Percentiles rank a stretch among this genome's conserved stretches.
Conservation (phyloP, 2,888 invertebrate species). For the Eucriotettix oculatus region DNA sequence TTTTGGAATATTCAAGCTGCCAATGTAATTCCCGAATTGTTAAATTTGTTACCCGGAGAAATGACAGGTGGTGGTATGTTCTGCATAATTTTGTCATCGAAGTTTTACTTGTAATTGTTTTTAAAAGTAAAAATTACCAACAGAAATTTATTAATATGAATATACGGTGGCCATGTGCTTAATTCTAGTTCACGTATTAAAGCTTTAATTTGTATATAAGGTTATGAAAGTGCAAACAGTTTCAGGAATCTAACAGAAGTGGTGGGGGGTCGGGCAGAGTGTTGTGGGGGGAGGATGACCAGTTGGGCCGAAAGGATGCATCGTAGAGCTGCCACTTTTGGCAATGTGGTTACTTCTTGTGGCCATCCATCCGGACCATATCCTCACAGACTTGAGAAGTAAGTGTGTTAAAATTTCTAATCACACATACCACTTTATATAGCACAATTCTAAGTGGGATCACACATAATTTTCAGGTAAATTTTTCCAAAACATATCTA, state of each 20-base stretch:
- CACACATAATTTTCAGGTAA: too few relatives aligned
- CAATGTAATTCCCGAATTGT: background rate
- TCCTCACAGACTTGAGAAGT: conserved; percentile 68
- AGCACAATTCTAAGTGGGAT: too few relatives aligned
- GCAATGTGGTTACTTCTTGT: conserved; percentile 81
- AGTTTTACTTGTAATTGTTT: too few relatives aligned
- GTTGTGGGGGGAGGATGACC: conserved; percentile 40
- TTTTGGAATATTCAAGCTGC: too few relatives aligned
- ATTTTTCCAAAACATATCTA: too few relatives aligned
- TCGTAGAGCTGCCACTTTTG: conserved; percentile 75
- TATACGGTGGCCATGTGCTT: background rate
- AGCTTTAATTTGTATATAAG: background rate
- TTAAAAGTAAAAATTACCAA: too few relatives aligned
- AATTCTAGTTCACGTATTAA: background rate
- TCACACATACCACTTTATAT: too few relatives aligned
- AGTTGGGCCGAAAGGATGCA: conserved; percentile 88
- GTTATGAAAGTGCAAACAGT: background rate
- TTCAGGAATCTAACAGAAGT: conserved; percentile 6
- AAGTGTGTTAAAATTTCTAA: conserved; percentile 10
- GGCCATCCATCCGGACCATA: conserved; percentile 70
- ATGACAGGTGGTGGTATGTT: conserved; percentile 5
- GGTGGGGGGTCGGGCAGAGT: conserved; percentile 9
- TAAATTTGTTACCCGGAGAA: background rate
- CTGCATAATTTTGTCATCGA: too few relatives aligned
- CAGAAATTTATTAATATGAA: background rate